A percentile compares a stretch with the other conserved stretches of the same genome.
Evolutionary conservation across 2,888 invertebrate genomes (phyloP).

Genomic region (Acrobeloides nanus): DNA sequence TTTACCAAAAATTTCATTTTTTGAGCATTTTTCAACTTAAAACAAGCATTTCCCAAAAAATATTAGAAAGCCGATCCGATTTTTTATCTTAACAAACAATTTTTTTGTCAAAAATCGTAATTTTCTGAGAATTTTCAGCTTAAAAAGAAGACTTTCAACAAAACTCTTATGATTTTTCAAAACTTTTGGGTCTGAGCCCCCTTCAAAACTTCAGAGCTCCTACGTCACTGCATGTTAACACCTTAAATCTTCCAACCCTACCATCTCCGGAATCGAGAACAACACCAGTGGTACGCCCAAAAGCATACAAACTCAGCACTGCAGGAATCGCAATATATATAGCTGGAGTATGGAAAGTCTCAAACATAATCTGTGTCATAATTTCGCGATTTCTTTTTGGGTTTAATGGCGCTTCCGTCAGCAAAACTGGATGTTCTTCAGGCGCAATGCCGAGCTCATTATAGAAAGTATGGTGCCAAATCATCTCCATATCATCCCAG

Average conservation of each 20-base stretch:
- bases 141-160: too few relatives aligned
- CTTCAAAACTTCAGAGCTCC: too few relatives aligned
- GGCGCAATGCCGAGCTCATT: slow-evolving; percentile 70
- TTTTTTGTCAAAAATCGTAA: too few relatives aligned
- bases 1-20: too few relatives aligned
- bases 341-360: slow-evolving; percentile 66
- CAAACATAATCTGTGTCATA: slow-evolving; percentile 73
- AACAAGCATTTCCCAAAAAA: too few relatives aligned
- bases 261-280: slow-evolving; percentile 78
- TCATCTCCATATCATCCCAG: slow-evolving; percentile 98
- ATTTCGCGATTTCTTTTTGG: slow-evolving; percentile 82
- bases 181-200: too few relatives aligned
- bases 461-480: slow-evolving; percentile 98
- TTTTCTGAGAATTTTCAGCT: too few relatives aligned
- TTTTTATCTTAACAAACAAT: too few relatives aligned
- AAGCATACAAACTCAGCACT: slow-evolving; percentile 81
- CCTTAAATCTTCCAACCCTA: slow-evolving; percentile 5
- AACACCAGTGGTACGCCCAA: slow-evolving; percentile 87
- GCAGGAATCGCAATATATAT: slow-evolving; percentile 75
- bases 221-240: too few relatives aligned
- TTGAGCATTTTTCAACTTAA: too few relatives aligned
- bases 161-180: too few relatives aligned
- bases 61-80: too few relatives aligned
- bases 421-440: slow-evolving; percentile 82
- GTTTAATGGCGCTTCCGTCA: slow-evolving; percentile 85